Conservation (phyloP, 2,797 vertebrate species). For the Nannoperca obscura region DNA sequence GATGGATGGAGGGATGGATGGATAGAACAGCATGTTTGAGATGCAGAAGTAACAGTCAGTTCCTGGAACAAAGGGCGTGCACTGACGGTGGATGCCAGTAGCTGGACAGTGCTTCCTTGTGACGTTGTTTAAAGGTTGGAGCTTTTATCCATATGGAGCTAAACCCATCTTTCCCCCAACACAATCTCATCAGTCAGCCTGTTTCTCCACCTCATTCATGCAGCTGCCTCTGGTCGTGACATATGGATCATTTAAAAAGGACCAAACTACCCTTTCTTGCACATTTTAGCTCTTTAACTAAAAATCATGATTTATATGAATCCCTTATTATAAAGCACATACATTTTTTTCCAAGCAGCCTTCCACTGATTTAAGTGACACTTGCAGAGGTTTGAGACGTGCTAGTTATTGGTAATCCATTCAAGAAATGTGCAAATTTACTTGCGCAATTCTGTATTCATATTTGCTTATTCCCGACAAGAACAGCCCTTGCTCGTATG, state of each 20-base stretch:
- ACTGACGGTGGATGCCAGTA: not conserved
- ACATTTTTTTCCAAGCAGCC: too few relatives aligned
- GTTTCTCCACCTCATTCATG: constrained; percentile 42
- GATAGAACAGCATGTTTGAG: not conserved
- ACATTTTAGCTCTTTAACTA: not conserved
- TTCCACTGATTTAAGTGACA: not conserved
- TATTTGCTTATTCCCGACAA: not conserved
- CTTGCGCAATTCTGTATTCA: not conserved
- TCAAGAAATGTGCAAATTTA: not conserved
- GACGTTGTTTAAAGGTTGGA: constrained; percentile 23
- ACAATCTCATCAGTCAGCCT: constrained; percentile 37
- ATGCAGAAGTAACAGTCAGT: not conserved
- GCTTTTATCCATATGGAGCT: constrained; percentile 9
- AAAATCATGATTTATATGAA: not conserved
- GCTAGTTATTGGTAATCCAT: too few relatives aligned
- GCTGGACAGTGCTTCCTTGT: not conserved
- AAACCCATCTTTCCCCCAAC: constrained; percentile 19
- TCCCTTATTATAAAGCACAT: not conserved
- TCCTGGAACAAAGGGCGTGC: not conserved
- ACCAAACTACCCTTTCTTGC: not conserved
- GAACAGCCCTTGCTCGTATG: not conserved
- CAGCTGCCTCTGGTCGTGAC: constrained; percentile 28
- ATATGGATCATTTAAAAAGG: constrained; percentile 45
- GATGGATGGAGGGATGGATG: not conserved
- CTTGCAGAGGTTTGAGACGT: not conserved